These are phyloP conservation scores for Drosophila miranda DNA, from an alignment of 1,140 invertebrate species.

Conservation along the genomic window DNA sequence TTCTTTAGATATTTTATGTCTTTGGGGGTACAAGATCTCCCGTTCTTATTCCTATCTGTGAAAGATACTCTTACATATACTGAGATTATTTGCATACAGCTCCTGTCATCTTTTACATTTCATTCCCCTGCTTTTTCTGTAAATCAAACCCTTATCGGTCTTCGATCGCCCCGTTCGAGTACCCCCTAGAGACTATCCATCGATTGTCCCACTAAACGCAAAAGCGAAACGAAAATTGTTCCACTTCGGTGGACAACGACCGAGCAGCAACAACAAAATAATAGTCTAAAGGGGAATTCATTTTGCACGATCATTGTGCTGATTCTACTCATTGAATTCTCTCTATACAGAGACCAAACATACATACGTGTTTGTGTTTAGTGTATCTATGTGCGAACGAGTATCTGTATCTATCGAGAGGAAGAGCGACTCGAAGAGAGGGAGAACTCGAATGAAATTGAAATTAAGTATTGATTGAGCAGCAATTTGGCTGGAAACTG, in stretches of 20 bases:
- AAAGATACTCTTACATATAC: no score
- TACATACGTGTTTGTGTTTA: background rate
- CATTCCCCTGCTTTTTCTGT: slow-evolving; percentile 4
- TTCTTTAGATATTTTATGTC: no score
- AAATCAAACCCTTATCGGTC: slow-evolving; percentile 45
- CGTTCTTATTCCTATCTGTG: no score
- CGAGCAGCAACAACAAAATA: slow-evolving; percentile 37
- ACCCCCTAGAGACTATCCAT: slow-evolving; percentile 15
- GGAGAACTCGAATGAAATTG: slow-evolving; percentile 59
- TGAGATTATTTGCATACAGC: no score
- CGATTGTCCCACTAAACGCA: slow-evolving; percentile 43
- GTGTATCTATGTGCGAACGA: background rate
- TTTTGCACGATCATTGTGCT: slow-evolving; percentile 73
- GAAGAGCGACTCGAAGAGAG: slow-evolving; percentile 16
- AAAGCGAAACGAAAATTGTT: slow-evolving; percentile 52
- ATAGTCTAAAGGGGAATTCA: slow-evolving; percentile 54
- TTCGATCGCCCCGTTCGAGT: slow-evolving; percentile 21
- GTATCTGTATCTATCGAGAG: slow-evolving; percentile 7
- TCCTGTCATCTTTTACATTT: no score
- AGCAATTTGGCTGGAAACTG: slow-evolving; percentile 49
- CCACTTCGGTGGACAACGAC: slow-evolving; percentile 55
- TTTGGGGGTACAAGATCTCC: no score
- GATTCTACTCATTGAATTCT: slow-evolving; percentile 61
- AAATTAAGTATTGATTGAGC: slow-evolving; percentile 66
- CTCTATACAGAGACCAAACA: slow-evolving; percentile 5